Evolutionary conservation across 2,797 vertebrate genomes (phyloP).

Genomic region (Avahi laniger): DNA sequence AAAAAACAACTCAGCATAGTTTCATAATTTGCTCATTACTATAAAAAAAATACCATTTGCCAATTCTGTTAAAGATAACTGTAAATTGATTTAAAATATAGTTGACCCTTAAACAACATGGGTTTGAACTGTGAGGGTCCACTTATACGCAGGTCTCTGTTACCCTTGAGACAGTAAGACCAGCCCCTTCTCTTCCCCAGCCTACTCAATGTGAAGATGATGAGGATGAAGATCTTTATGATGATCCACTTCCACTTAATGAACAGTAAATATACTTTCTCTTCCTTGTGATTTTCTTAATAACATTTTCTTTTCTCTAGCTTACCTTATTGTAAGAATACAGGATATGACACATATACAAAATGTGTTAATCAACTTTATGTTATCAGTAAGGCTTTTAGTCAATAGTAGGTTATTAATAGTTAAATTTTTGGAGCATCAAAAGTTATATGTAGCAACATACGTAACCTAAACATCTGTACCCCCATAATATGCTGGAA

Average conservation of each 20-base stretch:
- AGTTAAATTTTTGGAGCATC: background rate
- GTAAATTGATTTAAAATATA: background rate
- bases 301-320: background rate
- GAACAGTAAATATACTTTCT: background rate
- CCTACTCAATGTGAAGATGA: background rate
- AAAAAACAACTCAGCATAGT: conserved; percentile 8
- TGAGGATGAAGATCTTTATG: background rate
- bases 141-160: too few relatives aligned
- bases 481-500: too few relatives aligned
- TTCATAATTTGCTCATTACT: background rate
- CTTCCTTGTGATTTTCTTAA: background rate
- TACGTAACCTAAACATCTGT: too few relatives aligned
- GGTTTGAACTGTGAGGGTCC: background rate
- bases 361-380: background rate
- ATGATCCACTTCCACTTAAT: background rate
- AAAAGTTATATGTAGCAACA: background rate
- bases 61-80: background rate
- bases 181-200: background rate
- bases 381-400: background rate
- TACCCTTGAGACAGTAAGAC: background rate
- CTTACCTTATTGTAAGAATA: background rate
- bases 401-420: background rate
- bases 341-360: background rate
- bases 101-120: background rate
- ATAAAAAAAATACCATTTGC: background rate